A percentile compares a stretch with the other conserved stretches of the same genome.
Conservation (phyloP, 2,888 invertebrate genomes). For the Acrobasis suavella region DNA sequence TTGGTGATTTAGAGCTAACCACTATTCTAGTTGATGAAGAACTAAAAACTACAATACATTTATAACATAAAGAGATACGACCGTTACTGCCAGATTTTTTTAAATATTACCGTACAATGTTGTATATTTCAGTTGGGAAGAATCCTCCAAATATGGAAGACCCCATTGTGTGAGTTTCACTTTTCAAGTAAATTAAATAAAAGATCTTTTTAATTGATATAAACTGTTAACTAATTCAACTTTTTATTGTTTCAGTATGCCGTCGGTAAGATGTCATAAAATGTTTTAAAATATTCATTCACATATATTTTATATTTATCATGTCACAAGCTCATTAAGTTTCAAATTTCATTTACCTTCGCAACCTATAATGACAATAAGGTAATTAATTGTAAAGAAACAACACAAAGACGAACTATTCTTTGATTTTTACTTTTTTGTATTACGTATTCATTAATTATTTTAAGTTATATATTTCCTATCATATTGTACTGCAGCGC, state of each 20-base stretch:
- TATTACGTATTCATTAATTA: too few species aligned
- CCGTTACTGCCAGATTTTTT: too few species aligned
- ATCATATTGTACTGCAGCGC: not conserved
- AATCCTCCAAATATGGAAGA: slow-evolving; percentile 33
- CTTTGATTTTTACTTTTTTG: not conserved
- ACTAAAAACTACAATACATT: too few species aligned
- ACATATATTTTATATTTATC: not conserved
- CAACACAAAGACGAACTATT: slow-evolving; percentile 18
- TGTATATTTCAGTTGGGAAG: slow-evolving; percentile 37
- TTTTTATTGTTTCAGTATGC: slow-evolving; percentile 30
- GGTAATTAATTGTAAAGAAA: not conserved
- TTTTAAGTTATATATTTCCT: too few species aligned
- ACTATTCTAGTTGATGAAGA: too few species aligned
- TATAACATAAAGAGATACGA: too few species aligned
- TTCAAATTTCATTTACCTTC: slow-evolving; percentile 5
- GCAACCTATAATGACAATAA: slow-evolving; percentile 1
- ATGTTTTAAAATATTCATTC: not conserved
- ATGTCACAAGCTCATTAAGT: not conserved
- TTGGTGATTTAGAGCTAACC: too few species aligned
- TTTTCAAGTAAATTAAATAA: not conserved
- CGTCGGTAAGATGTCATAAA: slow-evolving; percentile 30
- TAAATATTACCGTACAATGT: not conserved
- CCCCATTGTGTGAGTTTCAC: slow-evolving; percentile 28
- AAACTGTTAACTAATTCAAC: not conserved
- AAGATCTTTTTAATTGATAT: not conserved